These are phyloP conservation scores for Strigamia crassipes DNA, from an alignment of 2,888 invertebrate genomes.

Conservation along the genomic window DNA sequence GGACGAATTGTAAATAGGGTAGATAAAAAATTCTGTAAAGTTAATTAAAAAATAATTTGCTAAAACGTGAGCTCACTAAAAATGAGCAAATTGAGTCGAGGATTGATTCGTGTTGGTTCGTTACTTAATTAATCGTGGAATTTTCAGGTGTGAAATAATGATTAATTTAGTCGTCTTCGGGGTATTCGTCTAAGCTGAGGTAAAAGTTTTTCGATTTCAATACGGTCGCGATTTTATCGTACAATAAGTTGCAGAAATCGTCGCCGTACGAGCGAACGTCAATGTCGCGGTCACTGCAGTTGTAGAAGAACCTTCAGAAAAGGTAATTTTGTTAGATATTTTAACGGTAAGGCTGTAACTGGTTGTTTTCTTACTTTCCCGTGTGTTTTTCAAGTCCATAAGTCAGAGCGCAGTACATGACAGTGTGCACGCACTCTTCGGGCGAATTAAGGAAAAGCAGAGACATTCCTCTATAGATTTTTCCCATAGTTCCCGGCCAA, in stretches of 20 bases:
- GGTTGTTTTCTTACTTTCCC: constrained; percentile 47
- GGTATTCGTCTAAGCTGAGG: constrained; percentile 48
- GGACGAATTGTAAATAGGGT: constrained; percentile 13
- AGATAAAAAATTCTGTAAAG: constrained; percentile 9
- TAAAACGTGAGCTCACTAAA: neutral
- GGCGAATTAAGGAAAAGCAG: constrained; percentile 50
- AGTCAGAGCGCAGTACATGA: constrained; percentile 48
- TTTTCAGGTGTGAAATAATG: neutral
- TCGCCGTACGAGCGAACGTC: constrained; percentile 45
- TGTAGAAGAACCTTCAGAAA: constrained; percentile 43
- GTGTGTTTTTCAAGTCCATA: constrained; percentile 46
- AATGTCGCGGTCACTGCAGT: constrained; percentile 46
- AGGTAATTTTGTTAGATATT: neutral
- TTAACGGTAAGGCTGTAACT: neutral
- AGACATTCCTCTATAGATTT: constrained; percentile 48
- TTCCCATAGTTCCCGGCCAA: constrained; percentile 49
- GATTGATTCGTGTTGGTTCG: neutral
- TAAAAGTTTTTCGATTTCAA: constrained; percentile 49
- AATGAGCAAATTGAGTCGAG: neutral
- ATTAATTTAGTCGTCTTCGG: constrained; percentile 34
- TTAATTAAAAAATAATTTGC: neutral
- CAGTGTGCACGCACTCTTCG: constrained; percentile 51
- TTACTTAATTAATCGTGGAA: neutral
- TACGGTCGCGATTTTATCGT: constrained; percentile 48
- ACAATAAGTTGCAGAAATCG: constrained; percentile 47